Percentiles rank a stretch among this genome's conserved stretches.
Conservation (phyloP, 2,113 vertebrate genomes). For the Entelurus aequoreus region DNA sequence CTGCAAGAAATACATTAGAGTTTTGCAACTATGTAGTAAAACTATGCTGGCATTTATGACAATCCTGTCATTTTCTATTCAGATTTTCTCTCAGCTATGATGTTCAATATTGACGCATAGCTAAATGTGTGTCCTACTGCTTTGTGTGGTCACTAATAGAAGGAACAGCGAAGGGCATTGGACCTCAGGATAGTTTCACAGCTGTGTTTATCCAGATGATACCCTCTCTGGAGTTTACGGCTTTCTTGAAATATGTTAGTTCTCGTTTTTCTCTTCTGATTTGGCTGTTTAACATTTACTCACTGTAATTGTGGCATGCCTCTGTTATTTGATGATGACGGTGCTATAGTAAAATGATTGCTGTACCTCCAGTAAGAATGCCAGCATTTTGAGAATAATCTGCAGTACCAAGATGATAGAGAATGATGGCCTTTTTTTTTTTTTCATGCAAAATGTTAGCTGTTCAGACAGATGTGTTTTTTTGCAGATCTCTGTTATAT, state of each 20-base stretch:
- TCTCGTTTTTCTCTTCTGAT: not conserved
- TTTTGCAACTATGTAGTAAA: too few relatives aligned
- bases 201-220: constrained; percentile 39
- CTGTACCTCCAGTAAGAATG: constrained; percentile 24
- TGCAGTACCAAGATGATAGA: too few relatives aligned
- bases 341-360: too few relatives aligned
- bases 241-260: not conserved
- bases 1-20: not conserved
- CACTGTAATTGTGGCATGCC: constrained; percentile 2
- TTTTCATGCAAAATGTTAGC: not conserved
- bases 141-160: constrained; percentile 11
- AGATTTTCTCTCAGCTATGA: not conserved
- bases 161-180: constrained; percentile 21
- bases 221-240: not conserved
- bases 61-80: not conserved
- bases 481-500: constrained; percentile 8
- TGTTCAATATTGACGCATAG: not conserved
- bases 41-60: too few relatives aligned
- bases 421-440: too few relatives aligned
- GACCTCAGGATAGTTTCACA: constrained; percentile 30
- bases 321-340: constrained; percentile 27
- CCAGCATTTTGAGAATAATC: not conserved
- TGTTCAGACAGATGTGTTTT: constrained; percentile 7
- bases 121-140: not conserved
- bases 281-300: too few relatives aligned